Evolutionary conservation across 92 coral and sea anemone species (phyloP).

Genomic region (Bergia sp.): DNA sequence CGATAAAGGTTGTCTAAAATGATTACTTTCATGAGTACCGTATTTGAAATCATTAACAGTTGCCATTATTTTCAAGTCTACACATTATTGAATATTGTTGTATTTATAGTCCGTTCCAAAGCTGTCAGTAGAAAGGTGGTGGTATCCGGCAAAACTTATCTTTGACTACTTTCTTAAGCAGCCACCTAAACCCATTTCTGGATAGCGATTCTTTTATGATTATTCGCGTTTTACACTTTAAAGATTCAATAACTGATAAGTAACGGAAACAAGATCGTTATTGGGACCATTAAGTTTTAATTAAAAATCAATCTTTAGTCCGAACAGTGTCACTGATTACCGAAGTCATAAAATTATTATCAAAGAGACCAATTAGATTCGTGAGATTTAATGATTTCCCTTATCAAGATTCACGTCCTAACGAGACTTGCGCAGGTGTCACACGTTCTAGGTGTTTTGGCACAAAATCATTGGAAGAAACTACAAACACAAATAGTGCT

Average conservation of each 20-base stretch:
- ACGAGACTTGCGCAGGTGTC: neutral
- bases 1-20: too few species aligned
- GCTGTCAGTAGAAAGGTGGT: too few species aligned
- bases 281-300: neutral
- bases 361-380: neutral
- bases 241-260: neutral
- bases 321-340: conserved; percentile 2
- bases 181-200: neutral
- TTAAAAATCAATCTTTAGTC: neutral
- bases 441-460: neutral
- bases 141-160: neutral
- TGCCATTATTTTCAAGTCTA: too few species aligned
- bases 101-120: too few species aligned
- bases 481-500: neutral
- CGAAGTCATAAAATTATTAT: neutral
- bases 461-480: neutral
- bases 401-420: neutral
- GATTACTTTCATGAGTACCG: too few species aligned
- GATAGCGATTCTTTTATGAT: neutral
- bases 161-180: neutral
- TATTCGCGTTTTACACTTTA: neutral
- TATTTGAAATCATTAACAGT: too few species aligned
- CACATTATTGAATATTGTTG: too few species aligned
- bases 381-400: neutral
- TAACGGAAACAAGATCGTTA: neutral